phyloP scores from a whole-genome alignment of 2,888 invertebrate species.

The Ornithoptera alexandrae region DNA sequence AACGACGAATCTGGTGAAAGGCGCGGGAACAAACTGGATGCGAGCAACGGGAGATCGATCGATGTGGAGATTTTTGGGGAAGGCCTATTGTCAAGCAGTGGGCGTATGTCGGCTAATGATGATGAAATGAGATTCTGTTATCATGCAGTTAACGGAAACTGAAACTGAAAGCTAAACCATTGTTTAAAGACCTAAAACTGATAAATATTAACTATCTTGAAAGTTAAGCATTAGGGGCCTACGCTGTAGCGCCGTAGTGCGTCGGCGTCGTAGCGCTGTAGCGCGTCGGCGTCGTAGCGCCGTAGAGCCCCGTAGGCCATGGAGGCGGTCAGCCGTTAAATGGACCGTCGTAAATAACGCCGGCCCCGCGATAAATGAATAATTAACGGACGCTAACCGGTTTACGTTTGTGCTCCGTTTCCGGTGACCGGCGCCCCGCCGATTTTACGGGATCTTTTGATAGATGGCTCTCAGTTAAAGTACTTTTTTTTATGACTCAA shows the following conservation, averaged over 20 bases:
- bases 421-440: constrained; percentile 22
- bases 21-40: too few species aligned
- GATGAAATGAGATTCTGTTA: too few species aligned
- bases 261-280: constrained; percentile 26
- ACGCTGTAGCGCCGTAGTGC: constrained; percentile 40
- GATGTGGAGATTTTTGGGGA: too few species aligned
- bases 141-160: neutral
- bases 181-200: constrained; percentile 12
- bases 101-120: too few species aligned
- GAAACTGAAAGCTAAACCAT: constrained; percentile 6
- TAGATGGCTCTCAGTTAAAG: constrained; percentile 11
- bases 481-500: constrained; percentile 20
- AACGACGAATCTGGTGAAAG: too few species aligned
- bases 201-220: constrained; percentile 26
- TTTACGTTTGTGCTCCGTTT: constrained; percentile 43
- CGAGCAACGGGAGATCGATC: too few species aligned
- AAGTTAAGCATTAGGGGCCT: constrained; percentile 30
- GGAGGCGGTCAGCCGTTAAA: constrained; percentile 43
- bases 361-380: constrained; percentile 62
- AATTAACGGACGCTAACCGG: constrained; percentile 63
- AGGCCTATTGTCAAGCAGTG: too few species aligned
- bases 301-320: constrained; percentile 32
- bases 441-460: constrained; percentile 28
- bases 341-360: constrained; percentile 45
- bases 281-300: constrained; percentile 10